Conservation (phyloP, 2,888 invertebrate species). For the Volucella zonaria region DNA sequence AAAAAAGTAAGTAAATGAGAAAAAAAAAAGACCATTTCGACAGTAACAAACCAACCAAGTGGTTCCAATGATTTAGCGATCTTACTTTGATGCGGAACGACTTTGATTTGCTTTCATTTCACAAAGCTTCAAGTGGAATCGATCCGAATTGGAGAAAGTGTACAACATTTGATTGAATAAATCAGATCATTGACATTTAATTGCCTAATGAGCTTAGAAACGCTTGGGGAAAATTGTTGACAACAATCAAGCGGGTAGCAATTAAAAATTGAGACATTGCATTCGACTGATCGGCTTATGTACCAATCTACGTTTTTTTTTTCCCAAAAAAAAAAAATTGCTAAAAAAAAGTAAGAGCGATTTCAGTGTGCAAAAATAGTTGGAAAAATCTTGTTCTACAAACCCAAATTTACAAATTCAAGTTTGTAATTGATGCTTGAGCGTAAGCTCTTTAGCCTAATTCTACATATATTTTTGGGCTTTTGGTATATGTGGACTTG, state of each 20-base stretch:
- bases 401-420: slow-evolving; percentile 35
- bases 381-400: slow-evolving; percentile 40
- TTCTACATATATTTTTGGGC: slow-evolving; percentile 3
- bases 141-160: slow-evolving; percentile 67
- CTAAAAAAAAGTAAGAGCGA: slow-evolving; percentile 17
- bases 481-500: neutral
- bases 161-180: slow-evolving; percentile 62
- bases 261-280: slow-evolving; percentile 59
- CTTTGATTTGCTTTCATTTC: slow-evolving; percentile 70
- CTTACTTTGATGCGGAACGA: slow-evolving; percentile 58
- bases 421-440: slow-evolving; percentile 19
- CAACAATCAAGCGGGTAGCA: slow-evolving; percentile 56
- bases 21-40: slow-evolving; percentile 29
- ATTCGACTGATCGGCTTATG: slow-evolving; percentile 49
- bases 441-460: slow-evolving; percentile 23
- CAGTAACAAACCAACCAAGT: slow-evolving; percentile 47
- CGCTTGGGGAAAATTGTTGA: slow-evolving; percentile 45
- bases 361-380: slow-evolving; percentile 12
- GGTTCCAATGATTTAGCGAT: slow-evolving; percentile 56
- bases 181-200: slow-evolving; percentile 73
- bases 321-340: slow-evolving; percentile 5
- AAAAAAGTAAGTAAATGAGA: slow-evolving; percentile 17
- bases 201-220: slow-evolving; percentile 69
- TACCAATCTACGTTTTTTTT: slow-evolving; percentile 4
- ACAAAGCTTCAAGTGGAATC: slow-evolving; percentile 62